A percentile compares a stretch with the other conserved stretches of the same genome.
phyloP scores from a whole-genome alignment of 2,888 invertebrate species.

The Metacarcinus magister region DNA sequence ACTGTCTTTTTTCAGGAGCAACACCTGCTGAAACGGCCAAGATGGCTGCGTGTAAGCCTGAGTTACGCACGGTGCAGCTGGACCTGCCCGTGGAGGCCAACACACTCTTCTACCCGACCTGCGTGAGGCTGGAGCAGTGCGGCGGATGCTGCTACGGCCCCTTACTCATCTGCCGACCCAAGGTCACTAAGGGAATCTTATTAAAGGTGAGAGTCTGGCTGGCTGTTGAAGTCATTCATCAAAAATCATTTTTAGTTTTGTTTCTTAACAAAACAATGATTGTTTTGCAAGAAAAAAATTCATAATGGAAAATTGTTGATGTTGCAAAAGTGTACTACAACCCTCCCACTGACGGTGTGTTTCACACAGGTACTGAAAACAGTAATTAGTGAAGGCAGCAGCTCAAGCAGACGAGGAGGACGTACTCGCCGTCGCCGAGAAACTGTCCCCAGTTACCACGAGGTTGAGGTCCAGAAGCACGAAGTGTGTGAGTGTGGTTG shows the following conservation, averaged over 20 bases:
- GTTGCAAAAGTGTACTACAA: not conserved
- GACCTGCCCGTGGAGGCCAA: constrained; percentile 85
- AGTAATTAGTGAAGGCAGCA: not conserved
- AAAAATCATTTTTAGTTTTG: not conserved
- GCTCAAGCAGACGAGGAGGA: not conserved
- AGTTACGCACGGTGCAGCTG: constrained; percentile 83
- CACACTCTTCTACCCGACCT: constrained; percentile 88
- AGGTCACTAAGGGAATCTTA: constrained; percentile 86
- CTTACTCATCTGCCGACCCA: constrained; percentile 88
- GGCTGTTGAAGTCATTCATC: not conserved
- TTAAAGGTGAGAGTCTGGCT: constrained; percentile 86
- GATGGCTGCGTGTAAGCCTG: constrained; percentile 83
- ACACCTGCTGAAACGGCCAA: constrained; percentile 70
- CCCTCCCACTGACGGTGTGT: not conserved
- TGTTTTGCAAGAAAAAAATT: not conserved
- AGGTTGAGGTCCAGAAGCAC: constrained; percentile 71
- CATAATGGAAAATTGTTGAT: not conserved
- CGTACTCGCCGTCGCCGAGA: constrained; percentile 60
- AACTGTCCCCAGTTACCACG: constrained; percentile 28
- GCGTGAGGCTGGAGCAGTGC: constrained; percentile 89
- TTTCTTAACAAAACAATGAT: not conserved
- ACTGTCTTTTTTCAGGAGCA: not conserved
- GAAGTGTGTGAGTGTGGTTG: constrained; percentile 78
- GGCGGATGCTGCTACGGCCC: constrained; percentile 89
- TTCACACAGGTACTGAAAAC: constrained; percentile 63